phyloP scores from a whole-genome alignment of 2,888 invertebrate species.

The Meteorus cinctellus region DNA sequence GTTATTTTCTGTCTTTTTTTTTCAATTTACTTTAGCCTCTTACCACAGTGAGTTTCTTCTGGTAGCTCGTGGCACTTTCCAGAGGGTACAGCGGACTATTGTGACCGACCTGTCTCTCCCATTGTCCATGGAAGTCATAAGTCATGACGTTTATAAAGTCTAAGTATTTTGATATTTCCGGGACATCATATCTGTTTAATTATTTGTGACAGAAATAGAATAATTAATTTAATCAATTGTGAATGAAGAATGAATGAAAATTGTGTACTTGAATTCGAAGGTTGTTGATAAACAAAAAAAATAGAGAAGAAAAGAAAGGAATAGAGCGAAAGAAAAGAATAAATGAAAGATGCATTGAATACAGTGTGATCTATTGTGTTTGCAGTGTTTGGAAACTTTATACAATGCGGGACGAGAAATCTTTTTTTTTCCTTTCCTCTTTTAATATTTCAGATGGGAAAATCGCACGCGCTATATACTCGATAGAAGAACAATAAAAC shows the following conservation, averaged over 20 bases:
- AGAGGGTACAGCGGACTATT: slow-evolving; percentile 93
- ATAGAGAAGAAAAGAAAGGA: background rate
- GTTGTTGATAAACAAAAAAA: background rate
- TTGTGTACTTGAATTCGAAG: background rate
- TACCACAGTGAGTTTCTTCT: slow-evolving; percentile 94
- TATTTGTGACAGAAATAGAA: slow-evolving; percentile 13
- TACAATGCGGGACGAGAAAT: background rate
- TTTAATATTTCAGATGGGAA: background rate
- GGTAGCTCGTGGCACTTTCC: slow-evolving; percentile 91
- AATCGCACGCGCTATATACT: background rate
- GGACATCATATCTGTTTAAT: slow-evolving; percentile 84
- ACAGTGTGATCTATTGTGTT: background rate
- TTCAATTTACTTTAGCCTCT: slow-evolving; percentile 62
- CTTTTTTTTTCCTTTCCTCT: background rate
- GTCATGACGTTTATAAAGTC: slow-evolving; percentile 97
- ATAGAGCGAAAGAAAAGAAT: background rate
- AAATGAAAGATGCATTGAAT: slow-evolving; percentile 6
- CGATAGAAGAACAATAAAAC: slow-evolving; percentile 13
- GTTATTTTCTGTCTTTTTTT: background rate
- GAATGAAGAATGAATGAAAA: background rate
- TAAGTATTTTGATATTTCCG: slow-evolving; percentile 93
- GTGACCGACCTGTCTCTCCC: slow-evolving; percentile 94
- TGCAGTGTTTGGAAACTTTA: background rate
- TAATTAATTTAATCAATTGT: slow-evolving; percentile 9
- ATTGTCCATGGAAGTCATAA: slow-evolving; percentile 96